Base-by-base conservation (phyloP, 2,888 invertebrate species). In the Ellobium chinense region DNA sequence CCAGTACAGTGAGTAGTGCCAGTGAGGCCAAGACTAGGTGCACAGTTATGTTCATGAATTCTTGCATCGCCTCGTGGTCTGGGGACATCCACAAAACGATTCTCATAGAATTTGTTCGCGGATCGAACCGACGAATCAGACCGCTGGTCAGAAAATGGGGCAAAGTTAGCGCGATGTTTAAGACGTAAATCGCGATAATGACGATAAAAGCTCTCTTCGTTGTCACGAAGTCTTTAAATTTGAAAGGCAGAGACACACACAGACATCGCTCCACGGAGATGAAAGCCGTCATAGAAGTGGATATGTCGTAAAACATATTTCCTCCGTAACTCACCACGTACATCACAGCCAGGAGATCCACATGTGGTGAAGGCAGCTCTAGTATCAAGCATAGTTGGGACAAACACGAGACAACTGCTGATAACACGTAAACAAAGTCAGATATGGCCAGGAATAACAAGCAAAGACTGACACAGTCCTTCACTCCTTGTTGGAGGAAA, bases 241-340 rank as follows among this genome's bases (percentile, higher is more conserved):
- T 68, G 39, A 68, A 27, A 46, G 68, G 68, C 46, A 31, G 46
- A 9, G 68, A 34, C 24, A 68, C 68, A 46, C 68, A 39, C 14
- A 68, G 29, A 46, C 68, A 68, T 18, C 36, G 24, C 46, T 68
- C 68, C 1, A 68, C 3, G 1, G 68, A 29, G 46, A 68, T 68
- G 46, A 68, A 68, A 0, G 46, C 18, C 14, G 21, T 68, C 18
- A 29, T 68, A 46, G 46, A 18, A 1, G 68, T 68, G 24, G 68
- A 39, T 0, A 68, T 68, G 46, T 68, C 46, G 27, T 68, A 68
- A 29, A 39, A 39, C 46, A 68, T 18, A 12, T n/a, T 29, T 18
- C 18, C 29, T 12, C 14, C 14, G 5, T 39, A 4, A 68, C 14
- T 2, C n/a, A 68, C 18, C 12, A 27, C 27, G 18, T 29, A 73